Evolutionary conservation across 2,888 invertebrate species (phyloP), one percentile per base, ranked within the genome.

Genomic region (Orgyia antiqua): DNA sequence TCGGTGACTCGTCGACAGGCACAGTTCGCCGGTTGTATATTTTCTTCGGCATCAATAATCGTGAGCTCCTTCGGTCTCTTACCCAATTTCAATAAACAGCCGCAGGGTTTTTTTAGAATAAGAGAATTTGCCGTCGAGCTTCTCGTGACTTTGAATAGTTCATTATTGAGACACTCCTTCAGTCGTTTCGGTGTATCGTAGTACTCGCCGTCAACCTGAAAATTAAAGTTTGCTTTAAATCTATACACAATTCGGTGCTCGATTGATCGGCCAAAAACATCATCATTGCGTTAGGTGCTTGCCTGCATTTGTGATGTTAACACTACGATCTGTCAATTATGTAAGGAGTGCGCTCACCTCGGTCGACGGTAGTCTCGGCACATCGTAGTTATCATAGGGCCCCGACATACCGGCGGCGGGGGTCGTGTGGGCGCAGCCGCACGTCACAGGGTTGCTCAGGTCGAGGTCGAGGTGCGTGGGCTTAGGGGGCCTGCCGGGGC

Each of bases 351-450:
- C 13, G 79, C 71, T 83, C 78, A 88, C 89, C 83, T 78, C 84
- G 66, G 67, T 69, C 66, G 72, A 80, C 7, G 74, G 88, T 44
- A 88, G 77, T 68, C 90, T 91, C 18, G 94, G 94, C 28, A 94
- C 87, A 60, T 94, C 94, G 58, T 94, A 94, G 63, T 94, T 94
- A 53, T 93, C 92, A 59, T 92, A 93, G 0, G 91, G 90, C 2
- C 89, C 89, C 11, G 86, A 62, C 54, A 65, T 70, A 11, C 63
- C 42, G 18, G 64, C 61, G 5, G 56, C 47, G 1, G 55, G 48
- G 7, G 54, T 43, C 4, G 58, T 43, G 15, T 60, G 60, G 1
- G 65, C 37, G 29, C 72, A 71, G 15, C 58, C 55, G 35, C 68
- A 73, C 1, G 58, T 58, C 5, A 38, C 26, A 1, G 70, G 66